These are phyloP conservation scores for Beris chalybata DNA, from an alignment of 2,888 invertebrate genomes.

Conservation along the genomic window DNA sequence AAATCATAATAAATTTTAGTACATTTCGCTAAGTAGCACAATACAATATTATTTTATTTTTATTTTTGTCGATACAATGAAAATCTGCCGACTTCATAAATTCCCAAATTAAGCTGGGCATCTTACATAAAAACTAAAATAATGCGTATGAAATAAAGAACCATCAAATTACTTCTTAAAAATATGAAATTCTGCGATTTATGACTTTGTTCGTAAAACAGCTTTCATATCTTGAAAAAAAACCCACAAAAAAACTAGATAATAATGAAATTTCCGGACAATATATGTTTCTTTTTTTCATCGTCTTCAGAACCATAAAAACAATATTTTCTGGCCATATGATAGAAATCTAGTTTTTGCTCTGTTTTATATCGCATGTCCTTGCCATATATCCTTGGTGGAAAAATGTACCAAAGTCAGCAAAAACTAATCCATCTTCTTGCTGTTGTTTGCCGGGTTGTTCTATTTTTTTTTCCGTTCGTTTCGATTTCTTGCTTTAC, in stretches of 20 bases:
- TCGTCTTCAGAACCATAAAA: slow-evolving; percentile 12
- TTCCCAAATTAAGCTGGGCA: too few relatives aligned
- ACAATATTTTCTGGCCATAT: slow-evolving; percentile 14
- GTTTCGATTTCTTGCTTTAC: too few relatives aligned
- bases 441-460: not conserved
- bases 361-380: slow-evolving; percentile 13
- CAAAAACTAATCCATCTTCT: slow-evolving; percentile 23
- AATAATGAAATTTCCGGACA: too few relatives aligned
- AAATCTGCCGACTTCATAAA: too few relatives aligned
- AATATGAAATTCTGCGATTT: slow-evolving; percentile 31
- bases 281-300: too few relatives aligned
- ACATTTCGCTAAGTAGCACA: too few relatives aligned
- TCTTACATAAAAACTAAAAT: not conserved
- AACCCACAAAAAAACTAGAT: too few relatives aligned
- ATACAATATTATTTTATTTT: too few relatives aligned
- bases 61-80: too few relatives aligned
- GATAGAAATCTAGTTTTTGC: slow-evolving; percentile 13
- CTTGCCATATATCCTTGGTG: too few relatives aligned
- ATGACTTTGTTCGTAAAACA: slow-evolving; percentile 10
- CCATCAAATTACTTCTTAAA: slow-evolving; percentile 26
- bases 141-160: slow-evolving; percentile 9
- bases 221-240: too few relatives aligned
- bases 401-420: slow-evolving; percentile 7
- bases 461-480: not conserved
- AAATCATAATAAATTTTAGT: too few relatives aligned